phyloP scores from a whole-genome alignment of 2,797 vertebrate genomes.

The Hypotaenidia philippensis region DNA sequence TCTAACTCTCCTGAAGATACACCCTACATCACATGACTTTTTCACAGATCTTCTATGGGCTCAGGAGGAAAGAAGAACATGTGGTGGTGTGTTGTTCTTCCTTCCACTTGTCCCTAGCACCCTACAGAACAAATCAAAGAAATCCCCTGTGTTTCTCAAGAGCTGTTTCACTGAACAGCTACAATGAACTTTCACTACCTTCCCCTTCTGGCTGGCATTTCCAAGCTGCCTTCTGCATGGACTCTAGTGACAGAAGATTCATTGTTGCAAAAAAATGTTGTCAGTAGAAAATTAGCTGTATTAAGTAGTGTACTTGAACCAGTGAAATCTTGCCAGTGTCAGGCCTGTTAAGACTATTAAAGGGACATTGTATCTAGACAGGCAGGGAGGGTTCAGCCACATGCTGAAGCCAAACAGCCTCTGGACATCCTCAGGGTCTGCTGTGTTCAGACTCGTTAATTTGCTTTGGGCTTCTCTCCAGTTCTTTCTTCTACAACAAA shows the following conservation, averaged over 20 bases:
- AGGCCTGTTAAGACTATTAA: slow-evolving; percentile 57
- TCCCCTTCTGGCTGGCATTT: slow-evolving; percentile 47
- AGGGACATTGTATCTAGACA: slow-evolving; percentile 54
- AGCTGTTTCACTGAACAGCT: background rate
- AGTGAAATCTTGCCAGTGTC: slow-evolving; percentile 59
- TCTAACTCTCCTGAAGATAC: background rate
- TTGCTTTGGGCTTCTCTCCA: slow-evolving; percentile 61
- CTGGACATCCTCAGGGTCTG: background rate
- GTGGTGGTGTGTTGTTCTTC: background rate
- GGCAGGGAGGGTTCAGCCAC: slow-evolving; percentile 37
- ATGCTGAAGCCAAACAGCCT: slow-evolving; percentile 17
- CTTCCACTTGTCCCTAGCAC: background rate
- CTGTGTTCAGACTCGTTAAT: slow-evolving; percentile 57
- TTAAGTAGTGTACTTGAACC: slow-evolving; percentile 54
- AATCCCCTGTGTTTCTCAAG: background rate
- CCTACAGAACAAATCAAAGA: background rate
- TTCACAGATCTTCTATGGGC: background rate
- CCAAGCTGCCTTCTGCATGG: slow-evolving; percentile 29
- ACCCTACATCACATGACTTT: background rate
- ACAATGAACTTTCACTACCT: slow-evolving; percentile 1
- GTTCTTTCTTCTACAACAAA: slow-evolving; percentile 34
- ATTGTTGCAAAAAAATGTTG: slow-evolving; percentile 69
- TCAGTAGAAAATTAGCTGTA: slow-evolving; percentile 71
- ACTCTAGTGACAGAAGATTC: slow-evolving; percentile 66
- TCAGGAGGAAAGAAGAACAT: background rate